Evolutionary conservation across 1,140 invertebrate genomes (phyloP), one percentile per base, ranked within the genome.

Genomic region (Euura lappo): DNA sequence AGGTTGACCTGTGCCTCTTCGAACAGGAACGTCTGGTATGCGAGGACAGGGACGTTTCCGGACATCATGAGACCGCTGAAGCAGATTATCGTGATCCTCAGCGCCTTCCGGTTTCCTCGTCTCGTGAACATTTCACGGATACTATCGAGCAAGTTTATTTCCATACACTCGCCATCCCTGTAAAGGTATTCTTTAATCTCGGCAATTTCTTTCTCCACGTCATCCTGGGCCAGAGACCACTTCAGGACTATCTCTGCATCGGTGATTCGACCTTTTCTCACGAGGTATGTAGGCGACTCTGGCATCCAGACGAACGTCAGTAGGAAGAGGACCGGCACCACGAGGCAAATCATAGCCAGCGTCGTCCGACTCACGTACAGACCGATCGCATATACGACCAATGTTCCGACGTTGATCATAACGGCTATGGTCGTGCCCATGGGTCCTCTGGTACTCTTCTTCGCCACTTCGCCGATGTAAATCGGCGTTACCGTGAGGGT

Each of bases 1-100:
- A 96, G 84, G 6, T 87, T 83, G 71, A 91, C 93, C 43, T 94
- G 94, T 42, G 95, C 93, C 42, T 90, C 90, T 51, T 91, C 75
- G 84, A 94, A 96, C 83, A 95, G 96, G 28, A 90, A 88, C 3
- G 92, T 91, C 0, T 95, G 93, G 83, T 95, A 97, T 84, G 96
- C 96, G 74, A 96, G 93, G 68, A 97, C 92, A 3, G 94, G 94
- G 81, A 96, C 93, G 65, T 94, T 93, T 43, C 94, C 95, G 70
- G 93, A 93, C 75, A 95, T 90, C 78, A 94, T 94, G 83, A 97
- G 93, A 79, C 95, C 93, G 81, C 92, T 90, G 89, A 96, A 91
- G 60, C 97, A 88, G 2, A 92, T 91, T 6, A 96, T 84, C 7
- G 92, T 91, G 71, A 97, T 92, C 2, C 93, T 84, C 46, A 95